Percentiles rank a stretch among this genome's conserved stretches.
Evolutionary conservation across 2,797 vertebrate genomes (phyloP).

Genomic region (Onychomys torridus): DNA sequence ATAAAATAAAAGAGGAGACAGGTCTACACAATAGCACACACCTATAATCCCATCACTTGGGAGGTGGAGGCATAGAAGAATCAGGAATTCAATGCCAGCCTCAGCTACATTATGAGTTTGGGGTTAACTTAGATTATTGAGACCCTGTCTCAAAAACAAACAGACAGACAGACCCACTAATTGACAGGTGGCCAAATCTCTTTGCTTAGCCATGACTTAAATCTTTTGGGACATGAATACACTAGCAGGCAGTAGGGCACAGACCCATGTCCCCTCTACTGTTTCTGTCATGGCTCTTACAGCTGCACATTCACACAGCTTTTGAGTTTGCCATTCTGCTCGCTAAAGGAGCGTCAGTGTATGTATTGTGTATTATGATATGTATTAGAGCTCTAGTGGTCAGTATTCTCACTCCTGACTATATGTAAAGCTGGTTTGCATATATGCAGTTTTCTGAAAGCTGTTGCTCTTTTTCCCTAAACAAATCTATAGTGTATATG

Average conservation of each 20-base stretch:
- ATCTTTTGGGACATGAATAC: neutral
- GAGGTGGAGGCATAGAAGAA: neutral
- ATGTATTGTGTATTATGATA: neutral
- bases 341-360: neutral
- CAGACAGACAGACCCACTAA: neutral
- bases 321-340: neutral
- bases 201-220: neutral
- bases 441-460: constrained; percentile 5
- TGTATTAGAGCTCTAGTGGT: neutral
- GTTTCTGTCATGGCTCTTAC: neutral
- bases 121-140: neutral
- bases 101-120: neutral
- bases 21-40: neutral
- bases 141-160: neutral
- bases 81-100: neutral
- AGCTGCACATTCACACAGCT: neutral
- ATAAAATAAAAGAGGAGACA: neutral
- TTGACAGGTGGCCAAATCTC: neutral
- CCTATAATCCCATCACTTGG: neutral
- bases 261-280: neutral
- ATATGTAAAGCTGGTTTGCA: constrained; percentile 40
- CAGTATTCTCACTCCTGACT: constrained; percentile 28
- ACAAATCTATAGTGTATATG: neutral
- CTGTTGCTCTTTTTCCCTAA: neutral
- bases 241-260: neutral